Evolutionary conservation across 2,888 invertebrate genomes (phyloP).

Genomic region (Chloroclystis v-ata): DNA sequence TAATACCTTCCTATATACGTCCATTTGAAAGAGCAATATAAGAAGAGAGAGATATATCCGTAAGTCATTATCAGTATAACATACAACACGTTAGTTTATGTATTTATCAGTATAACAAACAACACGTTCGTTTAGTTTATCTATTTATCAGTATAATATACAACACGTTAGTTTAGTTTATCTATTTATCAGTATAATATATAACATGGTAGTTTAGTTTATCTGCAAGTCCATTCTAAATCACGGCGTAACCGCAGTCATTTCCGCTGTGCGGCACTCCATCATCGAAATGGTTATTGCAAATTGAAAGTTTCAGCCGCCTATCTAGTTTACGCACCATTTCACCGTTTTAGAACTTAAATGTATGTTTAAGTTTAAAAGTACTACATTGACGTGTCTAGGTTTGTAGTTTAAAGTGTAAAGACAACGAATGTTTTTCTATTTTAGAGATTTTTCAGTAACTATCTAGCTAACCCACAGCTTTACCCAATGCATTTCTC

Average conservation of each 20-base stretch:
- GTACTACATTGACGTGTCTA: no score
- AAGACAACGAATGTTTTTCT: no score
- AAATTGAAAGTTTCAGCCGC: neutral
- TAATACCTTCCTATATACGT: conserved; percentile 22
- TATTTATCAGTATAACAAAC: no score
- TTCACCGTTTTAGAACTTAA: no score
- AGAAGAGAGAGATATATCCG: conserved; percentile 7
- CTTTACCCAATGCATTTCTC: no score
- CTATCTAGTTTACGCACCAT: no score
- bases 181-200: no score
- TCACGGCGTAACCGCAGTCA: neutral
- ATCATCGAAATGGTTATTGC: conserved; percentile 1
- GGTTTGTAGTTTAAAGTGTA: no score
- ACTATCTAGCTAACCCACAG: no score
- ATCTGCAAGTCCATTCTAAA: conserved; percentile 1
- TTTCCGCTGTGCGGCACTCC: neutral
- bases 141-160: neutral
- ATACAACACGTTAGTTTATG: neutral
- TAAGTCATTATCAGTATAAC: no score
- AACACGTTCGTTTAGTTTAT: neutral
- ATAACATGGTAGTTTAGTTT: neutral
- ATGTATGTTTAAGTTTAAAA: no score
- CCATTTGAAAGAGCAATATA: conserved; percentile 26
- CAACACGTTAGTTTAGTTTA: neutral
- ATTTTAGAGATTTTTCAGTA: no score